phyloP scores from a whole-genome alignment of 2,888 invertebrate species.

The Drosophila diplacantha region DNA sequence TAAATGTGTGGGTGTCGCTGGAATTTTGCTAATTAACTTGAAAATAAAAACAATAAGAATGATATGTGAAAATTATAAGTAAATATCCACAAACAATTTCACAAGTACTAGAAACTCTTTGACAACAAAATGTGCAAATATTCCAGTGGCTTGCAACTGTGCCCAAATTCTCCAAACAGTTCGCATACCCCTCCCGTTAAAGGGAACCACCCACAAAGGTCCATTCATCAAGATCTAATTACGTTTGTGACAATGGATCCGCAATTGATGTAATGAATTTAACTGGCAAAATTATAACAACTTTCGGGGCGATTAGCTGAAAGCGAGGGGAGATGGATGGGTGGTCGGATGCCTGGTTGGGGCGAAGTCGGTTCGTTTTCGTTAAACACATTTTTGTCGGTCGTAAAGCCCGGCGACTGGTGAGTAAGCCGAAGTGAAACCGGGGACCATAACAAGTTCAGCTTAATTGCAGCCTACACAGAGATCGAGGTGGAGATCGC shows the following conservation, averaged over 20 bases:
- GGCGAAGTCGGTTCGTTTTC: constrained; percentile 40
- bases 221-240: constrained; percentile 41
- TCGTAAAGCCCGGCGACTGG: constrained; percentile 45
- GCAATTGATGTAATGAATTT: constrained; percentile 39
- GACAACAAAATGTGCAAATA: background rate
- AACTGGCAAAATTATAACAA: constrained; percentile 47
- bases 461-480: constrained; percentile 68
- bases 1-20: background rate
- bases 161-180: background rate
- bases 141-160: no score
- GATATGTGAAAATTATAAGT: background rate
- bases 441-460: constrained; percentile 60
- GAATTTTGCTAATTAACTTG: background rate
- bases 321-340: constrained; percentile 17
- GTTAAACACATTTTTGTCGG: constrained; percentile 49
- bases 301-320: constrained; percentile 42
- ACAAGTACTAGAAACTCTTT: background rate
- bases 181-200: background rate
- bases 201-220: constrained; percentile 23
- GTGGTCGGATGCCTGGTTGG: background rate
- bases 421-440: constrained; percentile 46
- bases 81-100: background rate
- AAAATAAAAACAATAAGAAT: background rate
- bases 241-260: constrained; percentile 31
- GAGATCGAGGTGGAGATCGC: constrained; percentile 23